Percentiles rank a stretch among this genome's conserved stretches.
Conservation (phyloP, 2,113 vertebrate species). For the Isichthys henryi region DNA sequence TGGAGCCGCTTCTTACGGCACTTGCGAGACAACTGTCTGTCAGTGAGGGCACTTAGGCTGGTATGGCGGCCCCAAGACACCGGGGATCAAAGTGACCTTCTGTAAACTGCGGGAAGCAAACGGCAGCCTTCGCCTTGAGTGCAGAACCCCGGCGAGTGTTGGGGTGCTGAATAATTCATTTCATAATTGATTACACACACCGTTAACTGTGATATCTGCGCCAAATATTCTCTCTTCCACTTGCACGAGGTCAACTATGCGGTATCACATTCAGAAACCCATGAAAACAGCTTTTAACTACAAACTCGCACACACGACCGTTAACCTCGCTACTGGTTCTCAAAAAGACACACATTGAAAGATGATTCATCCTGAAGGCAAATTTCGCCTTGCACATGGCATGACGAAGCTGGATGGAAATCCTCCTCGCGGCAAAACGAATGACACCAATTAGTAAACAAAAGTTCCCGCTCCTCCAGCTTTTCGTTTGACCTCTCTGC, state of each 20-base stretch:
- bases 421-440: neutral
- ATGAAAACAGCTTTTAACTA: neutral
- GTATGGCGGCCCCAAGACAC: neutral
- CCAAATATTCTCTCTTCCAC: neutral
- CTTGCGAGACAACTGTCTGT: neutral
- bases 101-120: slow-evolving; percentile 5
- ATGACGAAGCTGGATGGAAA: neutral
- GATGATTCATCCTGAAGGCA: neutral
- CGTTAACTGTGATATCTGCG: slow-evolving; percentile 32
- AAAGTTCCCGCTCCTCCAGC: slow-evolving; percentile 2
- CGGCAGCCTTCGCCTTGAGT: neutral
- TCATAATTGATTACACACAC: slow-evolving; percentile 34
- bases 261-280: slow-evolving; percentile 18
- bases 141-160: neutral
- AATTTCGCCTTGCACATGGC: neutral
- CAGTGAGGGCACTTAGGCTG: neutral
- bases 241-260: neutral
- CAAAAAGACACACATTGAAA: neutral
- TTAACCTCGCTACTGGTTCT: neutral
- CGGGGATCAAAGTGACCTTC: neutral
- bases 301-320: slow-evolving; percentile 7
- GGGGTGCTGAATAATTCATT: slow-evolving; percentile 35
- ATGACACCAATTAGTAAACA: neutral
- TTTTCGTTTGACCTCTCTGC: neutral
- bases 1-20: neutral